These are phyloP conservation scores for Bradypodion pumilum DNA, from an alignment of 2,797 vertebrate genomes.

Conservation along the genomic window DNA sequence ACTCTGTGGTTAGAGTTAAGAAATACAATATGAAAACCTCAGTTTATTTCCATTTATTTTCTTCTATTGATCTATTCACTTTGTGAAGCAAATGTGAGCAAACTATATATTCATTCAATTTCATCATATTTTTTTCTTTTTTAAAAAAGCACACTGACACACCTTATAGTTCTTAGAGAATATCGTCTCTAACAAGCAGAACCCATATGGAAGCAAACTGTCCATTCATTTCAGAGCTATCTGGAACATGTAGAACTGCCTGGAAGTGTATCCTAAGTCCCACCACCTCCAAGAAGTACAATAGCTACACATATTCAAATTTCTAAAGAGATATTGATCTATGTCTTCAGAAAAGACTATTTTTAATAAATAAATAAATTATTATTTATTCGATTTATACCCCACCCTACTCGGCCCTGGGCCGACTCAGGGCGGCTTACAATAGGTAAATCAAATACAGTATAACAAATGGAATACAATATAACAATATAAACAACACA, in stretches of 20 bases:
- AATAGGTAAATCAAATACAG: too few species aligned
- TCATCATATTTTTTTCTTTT: neutral
- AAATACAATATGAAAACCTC: conserved; percentile 8
- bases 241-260: neutral
- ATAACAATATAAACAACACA: too few species aligned
- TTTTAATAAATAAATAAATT: too few species aligned
- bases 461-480: too few species aligned
- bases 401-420: too few species aligned
- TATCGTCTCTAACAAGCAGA: neutral
- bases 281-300: neutral
- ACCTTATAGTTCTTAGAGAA: neutral
- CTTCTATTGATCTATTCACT: neutral
- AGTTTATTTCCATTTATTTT: conserved; percentile 11
- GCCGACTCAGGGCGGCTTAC: too few species aligned
- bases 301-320: neutral
- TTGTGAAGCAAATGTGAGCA: neutral
- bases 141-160: neutral
- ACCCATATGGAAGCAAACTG: neutral
- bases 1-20: conserved; percentile 4
- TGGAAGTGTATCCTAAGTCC: neutral
- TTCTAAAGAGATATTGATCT: too few species aligned
- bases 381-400: too few species aligned
- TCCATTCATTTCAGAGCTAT: neutral
- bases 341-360: neutral
- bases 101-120: conserved; percentile 10